These are phyloP conservation scores for Notoglanidium macrostoma DNA, from an alignment of 2,797 vertebrate genomes.

Conservation along the genomic window DNA sequence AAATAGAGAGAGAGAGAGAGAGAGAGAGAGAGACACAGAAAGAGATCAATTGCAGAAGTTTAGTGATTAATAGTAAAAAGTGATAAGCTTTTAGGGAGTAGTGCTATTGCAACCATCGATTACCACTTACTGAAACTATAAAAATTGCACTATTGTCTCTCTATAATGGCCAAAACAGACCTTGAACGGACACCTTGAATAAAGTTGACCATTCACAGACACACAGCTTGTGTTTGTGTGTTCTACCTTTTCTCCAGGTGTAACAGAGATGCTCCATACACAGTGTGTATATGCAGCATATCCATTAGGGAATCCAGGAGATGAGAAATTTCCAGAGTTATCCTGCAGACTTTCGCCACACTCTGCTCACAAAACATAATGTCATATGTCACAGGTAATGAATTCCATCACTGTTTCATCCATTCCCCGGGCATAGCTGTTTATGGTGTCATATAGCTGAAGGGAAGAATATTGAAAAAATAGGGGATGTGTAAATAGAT, in stretches of 20 bases:
- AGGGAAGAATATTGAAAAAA: neutral
- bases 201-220: neutral
- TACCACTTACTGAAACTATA: neutral
- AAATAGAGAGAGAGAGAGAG: neutral
- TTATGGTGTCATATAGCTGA: neutral
- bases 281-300: slow-evolving; percentile 97
- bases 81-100: neutral
- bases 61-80: neutral
- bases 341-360: slow-evolving; percentile 96
- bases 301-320: slow-evolving; percentile 94
- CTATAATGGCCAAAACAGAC: neutral
- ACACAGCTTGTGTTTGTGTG: neutral
- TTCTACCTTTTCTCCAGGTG: slow-evolving; percentile 93
- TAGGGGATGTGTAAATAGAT: neutral
- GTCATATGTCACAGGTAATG: neutral
- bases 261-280: slow-evolving; percentile 97
- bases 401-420: neutral
- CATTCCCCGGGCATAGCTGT: neutral
- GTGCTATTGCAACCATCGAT: no score
- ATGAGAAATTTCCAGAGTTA: slow-evolving; percentile 95
- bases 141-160: neutral
- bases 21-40: neutral
- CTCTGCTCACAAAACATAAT: slow-evolving; percentile 67
- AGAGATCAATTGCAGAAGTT: neutral
- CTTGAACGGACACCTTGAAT: neutral